Base-by-base conservation (phyloP, 2,797 vertebrate species). In the Enteromius fasciolatus region DNA sequence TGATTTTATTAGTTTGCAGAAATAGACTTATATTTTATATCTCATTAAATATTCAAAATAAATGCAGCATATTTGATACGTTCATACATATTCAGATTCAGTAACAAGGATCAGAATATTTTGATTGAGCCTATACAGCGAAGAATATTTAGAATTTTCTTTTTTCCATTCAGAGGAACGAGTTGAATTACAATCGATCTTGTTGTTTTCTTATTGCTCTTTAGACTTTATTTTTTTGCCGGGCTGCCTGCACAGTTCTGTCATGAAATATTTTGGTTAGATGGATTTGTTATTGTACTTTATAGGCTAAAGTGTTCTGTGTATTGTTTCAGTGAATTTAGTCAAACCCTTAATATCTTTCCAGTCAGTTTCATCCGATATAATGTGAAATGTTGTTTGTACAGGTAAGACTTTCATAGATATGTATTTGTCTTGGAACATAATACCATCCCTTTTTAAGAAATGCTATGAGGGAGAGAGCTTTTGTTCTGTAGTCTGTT, bases 41-140 rank as follows among this genome's bases (percentile, higher is more conserved):
- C 94, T 95, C 93, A 95, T 95, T 94, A 94, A 94, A 95, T 95
- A 95, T 95, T 95, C 92, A 91, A 95, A 95, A 94, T 94, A 95
- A 94, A 95, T 94, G 93, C 94, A 90, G 94, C 94, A 94, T 95
- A 94, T 95, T 95, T 94, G 92, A 94, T 91, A 92, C 89, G 89
- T 94, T 95, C 94, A 95, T 95, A 94, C 94, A 95, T 95, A 95
- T 95, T 95, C 93, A 94, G 94, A 87, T 93, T 92, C 87, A 89
- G 92, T 93, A 93, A 93, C 94, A 90, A 92, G 93, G 92, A 95
- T 94, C 94, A 93, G 94, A 94, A 93, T 93, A 94, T 94, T 95
- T 93, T 94, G 92, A 94, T 95, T 95, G 93, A 94, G 93, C 92
- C 91, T 83, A 87, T 92, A 92, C 91, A 90, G 94, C 92, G 84